phyloP scores from a whole-genome alignment of 2,888 invertebrate species.

The Pandemis corylana region DNA sequence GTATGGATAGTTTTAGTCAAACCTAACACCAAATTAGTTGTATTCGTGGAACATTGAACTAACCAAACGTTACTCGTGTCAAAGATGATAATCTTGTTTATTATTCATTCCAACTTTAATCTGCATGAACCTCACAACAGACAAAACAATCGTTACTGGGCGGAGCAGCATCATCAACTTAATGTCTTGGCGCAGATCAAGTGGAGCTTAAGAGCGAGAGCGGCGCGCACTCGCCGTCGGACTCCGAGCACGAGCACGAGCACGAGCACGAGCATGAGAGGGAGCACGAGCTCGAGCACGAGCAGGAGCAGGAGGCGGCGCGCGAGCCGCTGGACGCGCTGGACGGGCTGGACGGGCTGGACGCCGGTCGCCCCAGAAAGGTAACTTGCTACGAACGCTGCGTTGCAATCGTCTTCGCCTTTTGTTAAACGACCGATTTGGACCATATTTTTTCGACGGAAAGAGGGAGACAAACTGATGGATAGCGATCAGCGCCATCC shows the following conservation, averaged over 20 bases:
- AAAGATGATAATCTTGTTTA: no score
- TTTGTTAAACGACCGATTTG: no score
- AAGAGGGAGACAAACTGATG: no score
- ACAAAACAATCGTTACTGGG: no score
- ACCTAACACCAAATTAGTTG: no score
- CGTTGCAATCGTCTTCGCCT: not conserved
- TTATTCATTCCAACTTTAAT: no score
- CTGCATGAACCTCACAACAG: no score
- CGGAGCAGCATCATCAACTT: not conserved
- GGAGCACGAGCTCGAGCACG: constrained; percentile 57
- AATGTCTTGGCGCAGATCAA: constrained; percentile 58
- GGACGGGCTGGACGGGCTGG: constrained; percentile 57
- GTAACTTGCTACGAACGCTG: constrained; percentile 64
- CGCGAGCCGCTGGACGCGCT: constrained; percentile 53
- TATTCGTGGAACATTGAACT: no score
- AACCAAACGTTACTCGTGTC: no score
- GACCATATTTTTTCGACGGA: no score
- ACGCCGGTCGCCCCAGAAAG: constrained; percentile 75
- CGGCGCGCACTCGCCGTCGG: constrained; percentile 70
- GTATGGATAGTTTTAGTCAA: no score
- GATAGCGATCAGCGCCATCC: no score
- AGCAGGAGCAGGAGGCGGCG: constrained; percentile 52
- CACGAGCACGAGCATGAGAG: constrained; percentile 55
- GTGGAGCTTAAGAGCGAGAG: constrained; percentile 72
- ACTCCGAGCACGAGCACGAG: constrained; percentile 49